Evolutionary conservation across 1,140 invertebrate genomes (phyloP), one percentile per base, ranked within the genome.

Genomic region (Caenorhabditis remanei): DNA sequence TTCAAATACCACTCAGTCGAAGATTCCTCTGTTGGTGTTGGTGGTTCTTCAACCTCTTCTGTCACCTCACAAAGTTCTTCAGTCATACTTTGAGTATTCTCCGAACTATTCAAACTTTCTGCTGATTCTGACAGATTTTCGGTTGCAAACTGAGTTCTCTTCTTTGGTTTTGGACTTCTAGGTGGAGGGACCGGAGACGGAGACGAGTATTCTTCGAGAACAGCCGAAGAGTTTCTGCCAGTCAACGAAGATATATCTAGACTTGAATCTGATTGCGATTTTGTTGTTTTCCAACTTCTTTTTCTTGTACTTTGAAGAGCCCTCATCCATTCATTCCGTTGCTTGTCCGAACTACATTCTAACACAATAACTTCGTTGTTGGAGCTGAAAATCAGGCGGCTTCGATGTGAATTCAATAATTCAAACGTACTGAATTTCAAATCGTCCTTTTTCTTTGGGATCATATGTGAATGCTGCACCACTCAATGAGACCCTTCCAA

Each of bases 401-500:
- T 50, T 8, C 6, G 41, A 21, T 11, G 19, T 5, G 43, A 87
- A 6, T 79, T 50, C 4, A 40, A 55, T 7, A 63, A 63, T n/a
- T 43, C 24, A 32, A 84, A 85, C 88, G 56, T 13, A 89, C 88
- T 89, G 89, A 43, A 89, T 89, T 84, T 89, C 88, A 67, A 89
- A 89, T 13, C 88, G 50, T 19, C 88, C 88, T 41, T 89, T 88
- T 65, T 89, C 89, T 43, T 50, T 83, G 2, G 89, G 88, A 56
- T 89, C 88, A 53, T 87, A 89, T 2, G 89, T 89, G 56, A 89
- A 89, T 19, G 89, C 89, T 43, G 89, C 88, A 13, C 89, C 89
- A 41, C 50, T 55, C 24, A 89, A 58, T 11, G 79, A 61, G 40
- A 89, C 48, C 43, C 87, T 55, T n/a, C 89, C 89, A 13, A 85